These are phyloP conservation scores for Thymelicus lineola DNA, from an alignment of 2,888 invertebrate genomes.

Conservation along the genomic window DNA sequence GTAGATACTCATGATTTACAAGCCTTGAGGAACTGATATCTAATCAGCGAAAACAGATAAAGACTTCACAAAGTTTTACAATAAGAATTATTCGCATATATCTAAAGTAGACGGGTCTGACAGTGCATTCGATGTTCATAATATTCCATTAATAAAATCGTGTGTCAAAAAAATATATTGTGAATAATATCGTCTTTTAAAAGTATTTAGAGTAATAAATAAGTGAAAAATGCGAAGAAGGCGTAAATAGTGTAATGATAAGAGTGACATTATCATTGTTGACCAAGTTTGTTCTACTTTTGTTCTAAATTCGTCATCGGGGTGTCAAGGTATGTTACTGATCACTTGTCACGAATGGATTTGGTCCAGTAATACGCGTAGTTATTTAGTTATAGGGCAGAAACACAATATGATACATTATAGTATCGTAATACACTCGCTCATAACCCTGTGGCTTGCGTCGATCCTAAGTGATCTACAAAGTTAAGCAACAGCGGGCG, in stretches of 20 bases:
- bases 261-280: constrained; percentile 67
- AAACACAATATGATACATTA: too few relatives aligned
- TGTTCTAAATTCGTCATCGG: constrained; percentile 57
- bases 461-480: too few relatives aligned
- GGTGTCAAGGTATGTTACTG: constrained; percentile 57
- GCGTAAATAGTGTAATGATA: constrained; percentile 74
- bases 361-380: neutral
- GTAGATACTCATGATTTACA: constrained; percentile 53
- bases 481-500: too few relatives aligned
- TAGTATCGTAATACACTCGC: too few relatives aligned
- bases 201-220: constrained; percentile 4
- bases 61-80: constrained; percentile 63
- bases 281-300: constrained; percentile 70
- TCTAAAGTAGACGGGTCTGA: neutral
- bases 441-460: too few relatives aligned
- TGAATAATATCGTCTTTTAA: too few relatives aligned
- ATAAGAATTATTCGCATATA: constrained; percentile 60
- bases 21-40: constrained; percentile 76
- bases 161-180: too few relatives aligned
- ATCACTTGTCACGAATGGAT: constrained; percentile 7
- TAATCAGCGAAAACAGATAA: constrained; percentile 75
- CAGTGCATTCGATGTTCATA: neutral
- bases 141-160: neutral
- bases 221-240: constrained; percentile 66
- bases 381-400: too few relatives aligned